Base-by-base conservation (phyloP, 2,888 invertebrate genomes). In the Geotrupes spiniger region DNA sequence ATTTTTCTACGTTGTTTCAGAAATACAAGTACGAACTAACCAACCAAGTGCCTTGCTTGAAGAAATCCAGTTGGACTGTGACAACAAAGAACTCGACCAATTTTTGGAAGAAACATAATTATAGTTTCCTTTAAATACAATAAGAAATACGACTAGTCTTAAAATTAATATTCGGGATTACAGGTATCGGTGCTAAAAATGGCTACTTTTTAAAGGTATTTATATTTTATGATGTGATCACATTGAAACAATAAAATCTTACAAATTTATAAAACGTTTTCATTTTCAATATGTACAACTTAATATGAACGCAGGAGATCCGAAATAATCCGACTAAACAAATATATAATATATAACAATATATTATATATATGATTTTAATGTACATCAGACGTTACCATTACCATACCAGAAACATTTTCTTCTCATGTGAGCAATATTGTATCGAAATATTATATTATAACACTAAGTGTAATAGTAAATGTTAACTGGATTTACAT, bases 1-100 rank as follows among this genome's bases (percentile, higher is more conserved):
- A n/a, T n/a, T n/a, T n/a, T n/a, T n/a, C n/a, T n/a, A n/a, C n/a
- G n/a, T 42, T 39, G 42, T 51, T 57, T 27, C 46, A 57, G 50
- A 53, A 47, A 48, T 57, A 36, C 51, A 51, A 48, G 42, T 49
- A 40, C 33, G 46, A 31, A 51, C 39, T 27, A 39, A 31, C 11
- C 42, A 60, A 47, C 46, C 58, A 26, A 59, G 59, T 60, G 63
- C 60, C 54, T 74, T 78, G 44, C 69, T 85, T 46, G 85, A 85
- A 61, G 84, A 85, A 63, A 80, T 85, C 52, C 78, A 79, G 51
- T 63, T 85, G 41, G 83, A 84, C 56, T 68, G 64, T 45, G 81
- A 84, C 64, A 71, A 75, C n/a, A 74, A 77, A 49, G 82, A 78
- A 48, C 73, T 83, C 44, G 81, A 84, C 62, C 75, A 81, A 56